These are phyloP conservation scores for Sesia apiformis DNA, from an alignment of 2,888 invertebrate species.

Conservation along the genomic window DNA sequence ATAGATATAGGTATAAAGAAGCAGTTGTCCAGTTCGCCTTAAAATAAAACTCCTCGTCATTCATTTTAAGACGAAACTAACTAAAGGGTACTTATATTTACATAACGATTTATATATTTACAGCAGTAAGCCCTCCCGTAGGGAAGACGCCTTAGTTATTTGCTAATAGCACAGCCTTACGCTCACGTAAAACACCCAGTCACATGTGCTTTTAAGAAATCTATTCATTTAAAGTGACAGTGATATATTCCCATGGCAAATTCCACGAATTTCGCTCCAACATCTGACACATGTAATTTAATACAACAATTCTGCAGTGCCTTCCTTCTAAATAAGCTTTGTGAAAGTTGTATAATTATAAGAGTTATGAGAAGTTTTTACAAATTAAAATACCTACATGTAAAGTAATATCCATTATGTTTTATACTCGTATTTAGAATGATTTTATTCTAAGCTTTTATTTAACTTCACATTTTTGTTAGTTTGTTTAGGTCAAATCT, in stretches of 20 bases:
- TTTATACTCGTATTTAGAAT: too few species aligned
- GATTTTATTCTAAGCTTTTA: too few species aligned
- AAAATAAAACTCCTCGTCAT: too few species aligned
- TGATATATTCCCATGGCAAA: background rate
- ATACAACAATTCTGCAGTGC: background rate
- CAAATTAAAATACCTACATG: too few species aligned
- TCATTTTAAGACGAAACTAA: too few species aligned
- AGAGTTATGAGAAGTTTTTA: too few species aligned
- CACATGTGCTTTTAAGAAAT: background rate
- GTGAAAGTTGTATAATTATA: background rate
- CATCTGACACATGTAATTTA: background rate
- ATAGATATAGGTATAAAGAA: too few species aligned
- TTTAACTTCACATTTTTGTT: too few species aligned
- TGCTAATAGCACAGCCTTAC: background rate
- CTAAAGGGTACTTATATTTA: too few species aligned
- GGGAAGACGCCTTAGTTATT: background rate
- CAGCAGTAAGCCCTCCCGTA: background rate
- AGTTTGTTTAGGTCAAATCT: too few species aligned
- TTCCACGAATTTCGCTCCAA: background rate
- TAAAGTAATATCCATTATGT: too few species aligned
- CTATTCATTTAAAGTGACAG: background rate
- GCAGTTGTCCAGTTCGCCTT: too few species aligned
- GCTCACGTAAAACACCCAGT: background rate
- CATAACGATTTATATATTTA: background rate
- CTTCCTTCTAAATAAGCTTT: background rate